Base-by-base conservation (phyloP, 2,797 vertebrate genomes). In the Australoheros facetus region DNA sequence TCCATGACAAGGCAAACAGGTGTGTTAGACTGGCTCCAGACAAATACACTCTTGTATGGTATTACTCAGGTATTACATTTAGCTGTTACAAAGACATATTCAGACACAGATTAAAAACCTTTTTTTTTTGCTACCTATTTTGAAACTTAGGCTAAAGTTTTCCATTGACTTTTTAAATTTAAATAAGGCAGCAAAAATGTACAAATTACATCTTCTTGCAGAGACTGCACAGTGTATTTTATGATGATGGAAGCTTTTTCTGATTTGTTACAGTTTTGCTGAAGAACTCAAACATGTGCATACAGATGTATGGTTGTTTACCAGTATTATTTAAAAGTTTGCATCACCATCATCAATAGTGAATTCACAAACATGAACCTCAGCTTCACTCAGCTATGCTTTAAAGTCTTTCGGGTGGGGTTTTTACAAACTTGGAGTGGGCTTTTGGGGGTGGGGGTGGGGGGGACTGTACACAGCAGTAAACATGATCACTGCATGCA, bases 1-100 rank as follows among this genome's bases (percentile, higher is more conserved):
- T 74, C 79, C 82, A 19, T 42, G 55, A 53, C 30, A 78, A 86
- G 80, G 87, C 92, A 92, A 93, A 92, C 90, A 91, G 83, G 91
- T 89, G 89, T 85, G 89, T 86, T 71, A 78, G 73, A 81, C 86
- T 62, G 80, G 69, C 89, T 89, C 79, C 79, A 85, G 54, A 82
- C 23, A 1, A n/a, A 16, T 23, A n/a, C 16, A 66, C 39, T 45
- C 42, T 30, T 51, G 5, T 28, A 48, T 30, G 1, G 39, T 5
- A 51, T 69, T 51, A 69, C 42, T 69, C 64, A 69, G 42, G 42
- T 30, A 69, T 69, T 69, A 51, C 42, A 30, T 51, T 69, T 66
- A 51, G 16, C 16, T 48, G 45, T 26, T 51, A 48, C 28, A 66
- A 66, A 48, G 62, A 51, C 0, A 0, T 30, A 66, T 51, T 66